Percentiles rank a stretch among this genome's conserved stretches.
Evolutionary conservation across 1,140 invertebrate species (phyloP).

Genomic region (Lordiphosa mommai): DNA sequence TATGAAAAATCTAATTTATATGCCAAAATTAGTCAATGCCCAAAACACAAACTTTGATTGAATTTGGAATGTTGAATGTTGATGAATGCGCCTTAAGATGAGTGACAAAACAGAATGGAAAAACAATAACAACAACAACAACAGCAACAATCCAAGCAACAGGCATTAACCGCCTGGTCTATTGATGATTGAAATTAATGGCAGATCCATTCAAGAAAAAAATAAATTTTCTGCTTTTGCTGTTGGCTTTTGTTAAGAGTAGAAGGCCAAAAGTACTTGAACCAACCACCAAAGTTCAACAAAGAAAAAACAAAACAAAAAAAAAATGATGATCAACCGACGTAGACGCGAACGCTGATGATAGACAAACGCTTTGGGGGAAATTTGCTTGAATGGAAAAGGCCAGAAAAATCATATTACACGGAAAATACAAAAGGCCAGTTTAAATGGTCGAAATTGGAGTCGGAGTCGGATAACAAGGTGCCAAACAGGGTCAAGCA

Average conservation of each 20-base stretch:
- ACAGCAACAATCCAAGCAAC: conserved; percentile 19
- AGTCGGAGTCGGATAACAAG: conserved; percentile 11
- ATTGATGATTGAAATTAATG: conserved; percentile 47
- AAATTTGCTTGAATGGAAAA: conserved; percentile 54
- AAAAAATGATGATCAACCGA: conserved; percentile 46
- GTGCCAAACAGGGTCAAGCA: conserved; percentile 58
- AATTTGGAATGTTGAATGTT: no score
- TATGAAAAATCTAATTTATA: no score
- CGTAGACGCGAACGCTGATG: conserved; percentile 33
- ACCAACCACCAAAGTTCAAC: conserved; percentile 16
- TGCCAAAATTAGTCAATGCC: no score
- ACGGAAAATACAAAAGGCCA: conserved; percentile 28
- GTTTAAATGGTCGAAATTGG: background rate
- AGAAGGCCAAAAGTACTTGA: conserved; percentile 17
- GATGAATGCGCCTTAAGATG: background rate
- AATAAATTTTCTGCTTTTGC: background rate
- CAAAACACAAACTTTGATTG: no score
- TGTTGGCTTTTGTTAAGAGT: background rate
- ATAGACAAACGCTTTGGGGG: conserved; percentile 65
- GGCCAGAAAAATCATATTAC: conserved; percentile 29
- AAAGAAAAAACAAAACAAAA: conserved; percentile 26
- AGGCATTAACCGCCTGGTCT: no score
- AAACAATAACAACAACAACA: conserved; percentile 19
- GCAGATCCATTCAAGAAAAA: conserved; percentile 12
- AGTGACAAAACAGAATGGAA: conserved; percentile 4